phyloP scores from a whole-genome alignment of 1,140 invertebrate species.

The Paraescarpia echinospica region DNA sequence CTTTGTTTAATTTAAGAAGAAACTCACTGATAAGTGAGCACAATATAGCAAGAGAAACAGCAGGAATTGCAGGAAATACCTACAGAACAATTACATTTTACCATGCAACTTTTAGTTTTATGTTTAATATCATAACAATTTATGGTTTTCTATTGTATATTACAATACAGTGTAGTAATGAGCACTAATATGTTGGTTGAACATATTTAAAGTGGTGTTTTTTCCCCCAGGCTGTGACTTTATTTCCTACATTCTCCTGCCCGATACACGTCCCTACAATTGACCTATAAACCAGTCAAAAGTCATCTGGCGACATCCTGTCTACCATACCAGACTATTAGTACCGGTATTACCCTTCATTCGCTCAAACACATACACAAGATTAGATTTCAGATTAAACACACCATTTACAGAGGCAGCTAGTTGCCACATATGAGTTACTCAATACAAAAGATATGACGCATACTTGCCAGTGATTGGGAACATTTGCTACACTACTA shows the following conservation, averaged over 20 bases:
- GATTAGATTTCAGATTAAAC: not conserved
- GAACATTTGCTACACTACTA: not conserved
- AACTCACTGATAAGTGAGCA: no score
- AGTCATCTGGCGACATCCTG: not conserved
- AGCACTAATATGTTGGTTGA: no score
- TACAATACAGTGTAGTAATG: no score
- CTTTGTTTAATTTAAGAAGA: no score
- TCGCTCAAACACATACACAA: not conserved
- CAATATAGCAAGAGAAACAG: no score
- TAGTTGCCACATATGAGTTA: not conserved
- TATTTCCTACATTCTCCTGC: not conserved
- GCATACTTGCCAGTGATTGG: not conserved
- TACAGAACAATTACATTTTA: no score
- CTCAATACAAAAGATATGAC: not conserved
- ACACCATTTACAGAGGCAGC: not conserved
- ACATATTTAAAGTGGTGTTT: no score
- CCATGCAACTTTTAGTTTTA: no score
- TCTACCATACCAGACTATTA: not conserved
- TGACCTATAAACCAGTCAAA: not conserved
- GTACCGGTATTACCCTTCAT: not conserved
- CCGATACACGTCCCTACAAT: not conserved
- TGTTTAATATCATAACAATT: no score
- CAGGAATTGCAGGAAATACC: no score
- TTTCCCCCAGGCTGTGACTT: no score
- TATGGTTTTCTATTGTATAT: no score